phyloP scores from a whole-genome alignment of 2,888 invertebrate species.

The Mantis religiosa region DNA sequence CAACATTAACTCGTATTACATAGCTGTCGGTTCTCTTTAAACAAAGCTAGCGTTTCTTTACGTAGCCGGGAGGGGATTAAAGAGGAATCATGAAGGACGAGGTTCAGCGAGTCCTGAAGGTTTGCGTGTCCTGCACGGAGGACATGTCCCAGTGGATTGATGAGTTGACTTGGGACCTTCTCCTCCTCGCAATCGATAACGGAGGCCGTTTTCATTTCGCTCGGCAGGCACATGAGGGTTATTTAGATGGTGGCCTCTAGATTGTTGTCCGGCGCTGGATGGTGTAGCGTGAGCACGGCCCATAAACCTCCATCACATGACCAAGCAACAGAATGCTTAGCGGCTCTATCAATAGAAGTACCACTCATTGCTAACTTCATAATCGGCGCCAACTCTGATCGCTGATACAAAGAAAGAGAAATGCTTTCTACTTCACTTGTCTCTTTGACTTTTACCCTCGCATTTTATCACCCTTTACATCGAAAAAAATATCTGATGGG shows the following conservation, averaged over 20 bases:
- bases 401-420: neutral
- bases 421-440: neutral
- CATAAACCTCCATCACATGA: neutral
- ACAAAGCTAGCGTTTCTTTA: too few relatives aligned
- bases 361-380: neutral
- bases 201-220: neutral
- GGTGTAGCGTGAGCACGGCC: neutral
- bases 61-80: too few relatives aligned
- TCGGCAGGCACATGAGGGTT: neutral
- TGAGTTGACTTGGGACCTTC: neutral
- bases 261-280: neutral
- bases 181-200: neutral
- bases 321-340: neutral
- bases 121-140: neutral
- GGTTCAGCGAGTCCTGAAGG: neutral
- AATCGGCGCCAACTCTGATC: neutral
- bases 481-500: too few relatives aligned
- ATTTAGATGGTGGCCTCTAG: neutral
- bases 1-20: too few relatives aligned
- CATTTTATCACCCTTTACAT: too few relatives aligned
- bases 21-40: too few relatives aligned
- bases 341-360: neutral
- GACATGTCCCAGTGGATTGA: neutral
- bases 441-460: neutral
- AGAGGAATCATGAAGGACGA: too few relatives aligned